Evolutionary conservation across 2,113 vertebrate genomes (phyloP).

Genomic region (Microtus pennsylvanicus): DNA sequence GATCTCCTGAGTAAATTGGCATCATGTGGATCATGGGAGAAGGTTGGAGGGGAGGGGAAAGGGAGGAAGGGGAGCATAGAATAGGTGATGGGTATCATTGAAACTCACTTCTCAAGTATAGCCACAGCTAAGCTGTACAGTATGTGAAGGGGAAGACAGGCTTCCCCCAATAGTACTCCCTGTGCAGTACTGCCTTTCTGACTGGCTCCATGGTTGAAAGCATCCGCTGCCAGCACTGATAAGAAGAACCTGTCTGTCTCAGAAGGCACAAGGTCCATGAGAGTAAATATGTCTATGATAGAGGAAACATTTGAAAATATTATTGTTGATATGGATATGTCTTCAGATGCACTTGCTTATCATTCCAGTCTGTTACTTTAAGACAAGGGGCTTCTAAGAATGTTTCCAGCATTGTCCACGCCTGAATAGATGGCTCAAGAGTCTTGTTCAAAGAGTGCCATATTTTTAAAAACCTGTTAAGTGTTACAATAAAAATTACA

Average conservation of each 20-base stretch:
- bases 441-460: slow-evolving; percentile 48
- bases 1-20: too few species aligned
- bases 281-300: slow-evolving; percentile 26
- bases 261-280: not conserved
- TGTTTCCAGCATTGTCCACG: slow-evolving; percentile 4
- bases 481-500: slow-evolving; percentile 54
- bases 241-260: slow-evolving; percentile 21
- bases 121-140: not conserved
- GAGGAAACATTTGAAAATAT: slow-evolving; percentile 28
- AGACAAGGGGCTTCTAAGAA: slow-evolving; percentile 24
- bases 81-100: not conserved
- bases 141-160: not conserved
- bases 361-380: slow-evolving; percentile 58
- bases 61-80: too few species aligned
- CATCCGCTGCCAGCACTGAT: not conserved
- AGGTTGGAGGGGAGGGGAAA: too few species aligned
- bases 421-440: slow-evolving; percentile 41
- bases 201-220: not conserved
- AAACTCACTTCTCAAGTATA: not conserved
- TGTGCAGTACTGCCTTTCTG: not conserved
- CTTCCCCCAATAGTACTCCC: not conserved
- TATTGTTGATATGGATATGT: not conserved
- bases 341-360: slow-evolving; percentile 60
- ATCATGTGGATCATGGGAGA: too few species aligned
- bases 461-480: slow-evolving; percentile 39